Conservation (phyloP, 2,888 invertebrate species). For the Cataglyphis rosenhaueri region DNA sequence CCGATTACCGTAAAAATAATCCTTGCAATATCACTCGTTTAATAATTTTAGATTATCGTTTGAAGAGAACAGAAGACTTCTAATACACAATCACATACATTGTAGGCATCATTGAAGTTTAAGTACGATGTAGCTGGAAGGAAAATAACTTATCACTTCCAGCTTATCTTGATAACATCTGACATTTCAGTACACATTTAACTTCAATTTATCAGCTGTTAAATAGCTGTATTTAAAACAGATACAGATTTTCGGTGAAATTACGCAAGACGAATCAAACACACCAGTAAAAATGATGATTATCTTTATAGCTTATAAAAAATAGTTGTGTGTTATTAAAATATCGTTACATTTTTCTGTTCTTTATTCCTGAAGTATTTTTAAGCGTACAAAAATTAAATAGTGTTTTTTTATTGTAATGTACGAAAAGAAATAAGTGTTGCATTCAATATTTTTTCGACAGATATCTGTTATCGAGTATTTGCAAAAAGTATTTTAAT, state of each 20-base stretch:
- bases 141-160: not conserved
- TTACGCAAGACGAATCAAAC: not conserved
- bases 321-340: not conserved
- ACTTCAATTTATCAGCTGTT: not conserved
- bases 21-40: slow-evolving; percentile 17
- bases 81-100: slow-evolving; percentile 31
- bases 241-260: not conserved
- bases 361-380: not conserved
- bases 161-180: not conserved
- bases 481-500: not conserved
- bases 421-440: not conserved
- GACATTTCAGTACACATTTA: slow-evolving; percentile 31
- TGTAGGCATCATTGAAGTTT: slow-evolving; percentile 43
- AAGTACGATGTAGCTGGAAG: slow-evolving; percentile 57
- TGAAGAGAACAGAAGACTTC: slow-evolving; percentile 1
- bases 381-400: not conserved
- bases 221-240: not conserved
- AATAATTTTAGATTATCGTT: slow-evolving; percentile 23
- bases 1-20: slow-evolving; percentile 43
- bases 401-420: not conserved
- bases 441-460: not conserved
- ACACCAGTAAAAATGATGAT: not conserved
- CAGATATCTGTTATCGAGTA: not conserved
- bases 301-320: not conserved
- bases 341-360: not conserved